Percentiles rank a stretch among this genome's conserved stretches.
Evolutionary conservation across 2,888 invertebrate species (phyloP).

Genomic region (Luffia ferchaultella): DNA sequence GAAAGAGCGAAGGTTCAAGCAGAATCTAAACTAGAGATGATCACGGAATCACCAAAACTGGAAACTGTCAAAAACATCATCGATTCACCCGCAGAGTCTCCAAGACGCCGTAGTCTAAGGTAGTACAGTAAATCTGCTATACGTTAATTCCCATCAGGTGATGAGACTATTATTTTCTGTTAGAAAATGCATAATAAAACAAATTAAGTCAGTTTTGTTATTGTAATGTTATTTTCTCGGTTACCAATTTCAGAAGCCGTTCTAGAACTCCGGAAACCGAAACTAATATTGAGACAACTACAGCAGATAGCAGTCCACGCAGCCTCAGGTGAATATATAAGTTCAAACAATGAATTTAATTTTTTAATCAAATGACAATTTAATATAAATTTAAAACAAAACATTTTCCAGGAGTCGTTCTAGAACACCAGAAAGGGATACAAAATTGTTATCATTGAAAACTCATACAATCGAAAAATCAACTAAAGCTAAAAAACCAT

Average conservation of each 20-base stretch:
- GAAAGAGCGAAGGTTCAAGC: conserved; percentile 22
- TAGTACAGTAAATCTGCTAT: conserved; percentile 10
- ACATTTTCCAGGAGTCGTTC: conserved; percentile 35
- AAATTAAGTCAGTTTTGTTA: too few species aligned
- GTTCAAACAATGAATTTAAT: neutral
- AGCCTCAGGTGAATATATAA: conserved; percentile 18
- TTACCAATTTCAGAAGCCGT: conserved; percentile 34
- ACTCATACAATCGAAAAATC: conserved; percentile 24
- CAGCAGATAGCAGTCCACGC: conserved; percentile 29
- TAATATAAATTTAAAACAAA: neutral
- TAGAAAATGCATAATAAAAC: too few species aligned
- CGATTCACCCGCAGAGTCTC: conserved; percentile 23
- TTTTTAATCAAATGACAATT: neutral
- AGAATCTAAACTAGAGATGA: neutral
- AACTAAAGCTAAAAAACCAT: conserved; percentile 35
- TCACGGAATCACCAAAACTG: conserved; percentile 31
- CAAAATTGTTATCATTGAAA: conserved; percentile 40
- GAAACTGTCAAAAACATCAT: conserved; percentile 34
- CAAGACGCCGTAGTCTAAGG: conserved; percentile 27
- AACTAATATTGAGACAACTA: conserved; percentile 20
- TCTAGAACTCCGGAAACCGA: conserved; percentile 44
- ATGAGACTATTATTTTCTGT: too few species aligned
- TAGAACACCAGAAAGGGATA: conserved; percentile 42
- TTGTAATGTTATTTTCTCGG: too few species aligned
- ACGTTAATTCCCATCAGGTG: too few species aligned